A percentile compares a stretch with the other conserved stretches of the same genome.
Conservation (phyloP, 2,888 invertebrate species). For the Octodonta nipae region DNA sequence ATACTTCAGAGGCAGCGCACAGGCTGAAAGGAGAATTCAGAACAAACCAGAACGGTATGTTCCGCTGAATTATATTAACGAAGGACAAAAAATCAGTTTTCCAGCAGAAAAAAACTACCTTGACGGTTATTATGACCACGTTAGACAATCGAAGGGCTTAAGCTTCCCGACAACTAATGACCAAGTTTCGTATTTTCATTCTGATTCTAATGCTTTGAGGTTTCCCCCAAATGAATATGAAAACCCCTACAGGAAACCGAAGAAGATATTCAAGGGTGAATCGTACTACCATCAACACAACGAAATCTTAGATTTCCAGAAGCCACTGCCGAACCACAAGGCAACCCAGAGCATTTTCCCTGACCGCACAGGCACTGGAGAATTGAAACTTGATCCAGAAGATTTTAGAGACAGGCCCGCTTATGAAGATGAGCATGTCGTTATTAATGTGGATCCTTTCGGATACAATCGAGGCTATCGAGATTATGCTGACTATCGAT, state of each 20-base stretch:
- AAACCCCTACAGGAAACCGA: constrained; percentile 11
- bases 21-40: too few species aligned
- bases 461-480: too few species aligned
- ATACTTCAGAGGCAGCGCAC: too few species aligned
- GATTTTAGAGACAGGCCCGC: constrained; percentile 17
- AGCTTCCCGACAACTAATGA: constrained; percentile 14
- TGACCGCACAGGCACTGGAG: constrained; percentile 41
- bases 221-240: too few species aligned
- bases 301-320: constrained; percentile 23
- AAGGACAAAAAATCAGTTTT: constrained; percentile 1
- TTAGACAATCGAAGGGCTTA: constrained; percentile 7
- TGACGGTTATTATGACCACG: too few species aligned
- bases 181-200: not conserved
- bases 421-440: constrained; percentile 10
- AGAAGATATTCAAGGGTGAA: constrained; percentile 15
- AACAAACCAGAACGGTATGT: not conserved
- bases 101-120: not conserved
- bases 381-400: constrained; percentile 36
- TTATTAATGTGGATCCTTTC: too few species aligned
- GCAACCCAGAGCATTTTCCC: constrained; percentile 37
- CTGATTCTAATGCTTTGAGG: too few species aligned
- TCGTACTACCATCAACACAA: constrained; percentile 9
- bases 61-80: not conserved
- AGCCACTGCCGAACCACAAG: constrained; percentile 24
- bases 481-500: too few species aligned